Evolutionary conservation across 2,113 vertebrate species (phyloP).

Genomic region (Tiliqua scincoides): DNA sequence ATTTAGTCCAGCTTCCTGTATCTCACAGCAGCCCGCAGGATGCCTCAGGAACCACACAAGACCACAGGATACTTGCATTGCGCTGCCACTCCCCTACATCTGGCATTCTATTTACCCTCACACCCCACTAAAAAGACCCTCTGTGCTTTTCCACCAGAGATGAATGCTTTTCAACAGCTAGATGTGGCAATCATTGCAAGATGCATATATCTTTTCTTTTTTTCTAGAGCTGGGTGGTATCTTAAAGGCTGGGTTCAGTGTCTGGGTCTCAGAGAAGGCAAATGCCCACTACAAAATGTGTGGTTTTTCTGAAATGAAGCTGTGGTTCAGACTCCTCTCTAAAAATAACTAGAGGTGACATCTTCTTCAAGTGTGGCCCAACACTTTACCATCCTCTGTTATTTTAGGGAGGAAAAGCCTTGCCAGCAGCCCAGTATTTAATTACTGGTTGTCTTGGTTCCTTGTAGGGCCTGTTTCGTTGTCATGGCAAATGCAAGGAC

Average conservation of each 20-base stretch:
- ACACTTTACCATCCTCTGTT: background rate
- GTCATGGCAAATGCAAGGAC: background rate
- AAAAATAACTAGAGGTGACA: constrained; percentile 3
- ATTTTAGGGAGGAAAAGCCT: constrained; percentile 8
- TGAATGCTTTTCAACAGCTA: background rate
- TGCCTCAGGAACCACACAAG: no score
- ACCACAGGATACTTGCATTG: no score
- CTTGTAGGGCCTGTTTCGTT: background rate
- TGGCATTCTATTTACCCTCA: no score
- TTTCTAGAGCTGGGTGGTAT: background rate
- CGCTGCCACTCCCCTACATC: no score
- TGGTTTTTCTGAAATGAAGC: background rate
- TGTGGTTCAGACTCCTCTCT: constrained; percentile 4
- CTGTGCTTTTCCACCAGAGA: background rate
- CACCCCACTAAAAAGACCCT: no score
- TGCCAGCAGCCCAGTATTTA: constrained; percentile 2
- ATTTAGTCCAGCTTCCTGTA: no score
- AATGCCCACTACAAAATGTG: constrained; percentile 6
- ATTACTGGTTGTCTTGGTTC: background rate
- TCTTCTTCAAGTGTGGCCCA: constrained; percentile 1
- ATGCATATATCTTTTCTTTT: background rate
- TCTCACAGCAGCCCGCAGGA: no score
- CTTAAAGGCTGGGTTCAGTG: background rate
- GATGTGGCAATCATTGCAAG: background rate
- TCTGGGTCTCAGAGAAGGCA: background rate